A percentile compares a stretch with the other conserved stretches of the same genome.
Conservation (phyloP, 2,888 invertebrate species). For the Protula sp. region DNA sequence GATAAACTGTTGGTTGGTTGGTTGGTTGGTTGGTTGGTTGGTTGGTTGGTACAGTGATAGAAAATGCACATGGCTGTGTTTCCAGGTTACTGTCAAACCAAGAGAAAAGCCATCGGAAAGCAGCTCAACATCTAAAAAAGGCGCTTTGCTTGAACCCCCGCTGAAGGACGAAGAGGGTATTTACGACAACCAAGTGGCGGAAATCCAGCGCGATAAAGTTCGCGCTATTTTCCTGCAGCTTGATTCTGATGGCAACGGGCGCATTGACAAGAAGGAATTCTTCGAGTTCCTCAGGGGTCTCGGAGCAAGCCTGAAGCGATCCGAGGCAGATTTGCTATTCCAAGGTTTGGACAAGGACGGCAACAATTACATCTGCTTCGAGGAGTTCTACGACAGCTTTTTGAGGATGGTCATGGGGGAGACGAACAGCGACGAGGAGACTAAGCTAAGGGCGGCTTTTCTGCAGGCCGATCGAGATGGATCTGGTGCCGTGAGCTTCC, state of each 20-base stretch:
- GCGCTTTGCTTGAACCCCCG: too few relatives aligned
- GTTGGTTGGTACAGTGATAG: too few relatives aligned
- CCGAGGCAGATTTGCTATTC: constrained; percentile 18
- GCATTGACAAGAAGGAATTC: constrained; percentile 21
- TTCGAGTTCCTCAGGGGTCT: constrained; percentile 13
- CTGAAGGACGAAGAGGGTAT: not conserved
- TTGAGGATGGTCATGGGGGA: constrained; percentile 12
- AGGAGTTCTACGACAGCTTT: constrained; percentile 22
- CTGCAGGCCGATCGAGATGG: constrained; percentile 21
- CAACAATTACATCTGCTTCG: constrained; percentile 11
- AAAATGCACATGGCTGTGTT: too few relatives aligned
- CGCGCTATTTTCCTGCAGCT: constrained; percentile 20
- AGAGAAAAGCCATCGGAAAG: too few relatives aligned
- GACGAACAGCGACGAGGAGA: constrained; percentile 2
- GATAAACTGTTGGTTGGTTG: too few relatives aligned
- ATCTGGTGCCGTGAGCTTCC: constrained; percentile 19
- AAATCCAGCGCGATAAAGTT: constrained; percentile 17
- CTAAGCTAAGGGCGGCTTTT: constrained; percentile 18
- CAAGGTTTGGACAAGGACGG: constrained; percentile 12
- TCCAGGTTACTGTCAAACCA: too few relatives aligned
- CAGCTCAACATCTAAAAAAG: too few relatives aligned
- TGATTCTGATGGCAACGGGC: constrained; percentile 22
- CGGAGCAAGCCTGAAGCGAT: constrained; percentile 15
- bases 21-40: too few relatives aligned
- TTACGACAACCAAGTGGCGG: constrained; percentile 1